Percentiles rank a stretch among this genome's conserved stretches.
Evolutionary conservation across 2,797 vertebrate genomes (phyloP).

Genomic region (Rhincodon typus): DNA sequence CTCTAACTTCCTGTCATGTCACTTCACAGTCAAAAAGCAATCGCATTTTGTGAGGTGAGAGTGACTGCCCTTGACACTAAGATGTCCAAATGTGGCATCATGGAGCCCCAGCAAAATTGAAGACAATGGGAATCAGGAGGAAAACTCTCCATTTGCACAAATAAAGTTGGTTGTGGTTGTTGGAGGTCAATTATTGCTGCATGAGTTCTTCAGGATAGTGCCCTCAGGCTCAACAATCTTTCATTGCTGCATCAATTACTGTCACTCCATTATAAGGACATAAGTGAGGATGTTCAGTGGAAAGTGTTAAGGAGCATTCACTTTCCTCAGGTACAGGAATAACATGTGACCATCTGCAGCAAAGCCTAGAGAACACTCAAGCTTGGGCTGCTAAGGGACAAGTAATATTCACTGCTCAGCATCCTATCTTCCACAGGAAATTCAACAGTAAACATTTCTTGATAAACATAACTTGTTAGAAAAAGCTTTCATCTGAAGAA

Average conservation of each 20-base stretch:
- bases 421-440: neutral
- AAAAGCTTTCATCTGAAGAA: neutral
- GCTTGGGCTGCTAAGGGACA: neutral
- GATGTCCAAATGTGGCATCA: neutral
- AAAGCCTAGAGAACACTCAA: neutral
- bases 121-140: neutral
- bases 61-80: neutral
- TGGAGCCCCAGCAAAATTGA: neutral
- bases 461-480: neutral
- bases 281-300: neutral
- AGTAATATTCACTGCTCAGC: neutral
- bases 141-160: neutral
- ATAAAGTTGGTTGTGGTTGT: neutral
- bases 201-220: neutral
- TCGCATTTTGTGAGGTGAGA: neutral
- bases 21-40: neutral
- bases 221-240: neutral
- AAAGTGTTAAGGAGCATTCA: neutral
- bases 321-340: neutral
- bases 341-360: neutral
- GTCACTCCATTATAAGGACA: neutral
- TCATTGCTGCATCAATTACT: neutral
- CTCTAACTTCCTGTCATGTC: neutral
- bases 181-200: neutral
- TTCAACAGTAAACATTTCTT: neutral